These are phyloP conservation scores for Pelodytes ibericus DNA, from an alignment of 2,797 vertebrate species.

Conservation along the genomic window DNA sequence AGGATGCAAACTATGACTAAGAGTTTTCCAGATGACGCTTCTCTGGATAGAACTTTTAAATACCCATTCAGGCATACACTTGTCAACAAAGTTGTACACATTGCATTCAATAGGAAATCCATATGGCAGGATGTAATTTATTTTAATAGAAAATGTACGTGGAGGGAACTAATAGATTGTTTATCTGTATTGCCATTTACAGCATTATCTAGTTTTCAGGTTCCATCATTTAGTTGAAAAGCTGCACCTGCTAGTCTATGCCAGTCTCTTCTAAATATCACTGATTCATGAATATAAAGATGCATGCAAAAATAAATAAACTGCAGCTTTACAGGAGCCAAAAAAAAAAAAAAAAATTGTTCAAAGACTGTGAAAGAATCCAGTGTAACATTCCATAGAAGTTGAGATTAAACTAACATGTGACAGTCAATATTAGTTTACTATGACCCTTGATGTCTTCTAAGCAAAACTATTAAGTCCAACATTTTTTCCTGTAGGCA, in stretches of 20 bases:
- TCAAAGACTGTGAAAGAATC: constrained; percentile 75
- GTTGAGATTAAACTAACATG: constrained; percentile 90
- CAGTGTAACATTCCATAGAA: constrained; percentile 78
- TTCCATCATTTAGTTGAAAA: constrained; percentile 65
- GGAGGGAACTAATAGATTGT: constrained; percentile 52
- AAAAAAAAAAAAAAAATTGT: constrained; percentile 68
- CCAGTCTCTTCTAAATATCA: constrained; percentile 70
- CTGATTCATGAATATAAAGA: constrained; percentile 77
- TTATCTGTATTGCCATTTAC: constrained; percentile 54
- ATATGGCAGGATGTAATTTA: constrained; percentile 55
- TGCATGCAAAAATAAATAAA: constrained; percentile 73
- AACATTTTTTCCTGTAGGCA: constrained; percentile 89
- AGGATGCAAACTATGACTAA: constrained; percentile 46
- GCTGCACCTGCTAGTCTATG: constrained; percentile 61
- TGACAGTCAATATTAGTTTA: constrained; percentile 89
- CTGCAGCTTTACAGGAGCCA: constrained; percentile 61
- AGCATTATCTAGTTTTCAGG: constrained; percentile 44
- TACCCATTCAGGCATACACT: constrained; percentile 51
- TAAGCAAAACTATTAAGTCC: constrained; percentile 92
- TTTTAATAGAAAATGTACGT: constrained; percentile 54
- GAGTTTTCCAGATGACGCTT: constrained; percentile 52
- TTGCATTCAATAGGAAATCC: constrained; percentile 48
- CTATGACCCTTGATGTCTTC: constrained; percentile 82
- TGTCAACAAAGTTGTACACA: constrained; percentile 34
- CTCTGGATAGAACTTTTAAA: constrained; percentile 53